Evolutionary conservation across 92 coral and sea anemone genomes (phyloP), one percentile per base, ranked within the genome.

Genomic region (Actinernus sp.): DNA sequence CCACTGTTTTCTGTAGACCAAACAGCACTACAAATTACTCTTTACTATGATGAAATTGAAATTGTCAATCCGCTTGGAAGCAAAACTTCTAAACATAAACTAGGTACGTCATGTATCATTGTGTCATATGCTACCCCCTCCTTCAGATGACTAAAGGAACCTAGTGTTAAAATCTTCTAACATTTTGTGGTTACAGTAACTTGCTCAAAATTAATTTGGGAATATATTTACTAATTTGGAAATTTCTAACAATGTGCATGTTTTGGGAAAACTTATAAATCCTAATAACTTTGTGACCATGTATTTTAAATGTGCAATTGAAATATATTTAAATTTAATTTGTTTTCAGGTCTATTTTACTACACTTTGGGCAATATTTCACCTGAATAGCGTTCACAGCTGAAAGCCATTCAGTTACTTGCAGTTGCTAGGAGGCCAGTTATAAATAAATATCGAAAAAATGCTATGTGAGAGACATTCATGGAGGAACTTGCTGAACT

Each of bases 1-100:
- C 58, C 78, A 44, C 31, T 71, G 19, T 71, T 71, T 22, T 26
- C 46, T 0, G 37, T 1, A 0, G 31, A 71, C 32, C 58, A 66
- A 18, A 58, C 47, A 30, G 78, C 68, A 1, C 49, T 71, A 3
- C 78, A 71, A 49, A 31, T 71, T n/a, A 27, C 47, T 10, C 26
- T 58, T 7, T 71, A 71, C 32, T 58, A 71, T 26, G 78, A 71
- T 26, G 78, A 71, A 46, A 25, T 71, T 2, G 78, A 71, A 48
- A 49, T 71, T 2, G 62, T 31, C 0, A 71, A 71, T 44, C 78
- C 78, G 1, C 78, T 71, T 0, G 68, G 68, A 23, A 61, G 68
- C 18, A 61, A 61, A 26, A 61, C 53, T 2, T 61, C 68, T 2
- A 41, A 61, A 18, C 68, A 61, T 40, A 61, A 61, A 61, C 68